Percentiles rank a stretch among this genome's conserved stretches.
These are phyloP conservation scores for Sphyrna mokarran DNA, from an alignment of 2,113 vertebrate genomes.

Conservation along the genomic window DNA sequence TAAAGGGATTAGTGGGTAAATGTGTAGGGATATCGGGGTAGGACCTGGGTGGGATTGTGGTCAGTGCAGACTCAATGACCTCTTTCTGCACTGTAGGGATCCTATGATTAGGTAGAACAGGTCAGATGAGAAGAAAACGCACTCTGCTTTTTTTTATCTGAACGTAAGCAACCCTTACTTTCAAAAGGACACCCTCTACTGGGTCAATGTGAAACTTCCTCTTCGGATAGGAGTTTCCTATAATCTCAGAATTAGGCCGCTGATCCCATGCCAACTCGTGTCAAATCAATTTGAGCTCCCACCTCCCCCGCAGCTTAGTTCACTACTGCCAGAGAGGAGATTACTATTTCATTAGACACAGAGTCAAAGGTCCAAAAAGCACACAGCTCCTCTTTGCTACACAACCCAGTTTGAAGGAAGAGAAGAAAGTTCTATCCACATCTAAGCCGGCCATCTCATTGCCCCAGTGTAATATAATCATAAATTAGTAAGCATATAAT, in stretches of 20 bases:
- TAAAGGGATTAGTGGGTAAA: too few species aligned
- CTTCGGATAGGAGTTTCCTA: not conserved
- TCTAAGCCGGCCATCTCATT: not conserved
- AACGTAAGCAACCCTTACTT: not conserved
- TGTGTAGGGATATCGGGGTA: too few species aligned
- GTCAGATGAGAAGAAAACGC: not conserved
- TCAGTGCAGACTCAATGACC: too few species aligned
- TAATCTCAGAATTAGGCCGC: not conserved
- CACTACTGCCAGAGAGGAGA: not conserved
- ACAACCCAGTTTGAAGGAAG: not conserved
- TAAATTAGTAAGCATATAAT: not conserved
- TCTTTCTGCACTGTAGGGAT: too few species aligned
- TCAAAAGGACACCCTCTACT: slow-evolving; percentile 1
- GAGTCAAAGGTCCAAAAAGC: not conserved
- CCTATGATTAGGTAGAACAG: not conserved
- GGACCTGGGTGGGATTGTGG: too few species aligned
- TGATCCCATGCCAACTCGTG: not conserved
- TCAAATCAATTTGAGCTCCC: not conserved
- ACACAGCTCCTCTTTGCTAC: not conserved
- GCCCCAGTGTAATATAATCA: not conserved
- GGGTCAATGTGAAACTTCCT: slow-evolving; percentile 10
- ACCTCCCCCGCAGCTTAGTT: not conserved
- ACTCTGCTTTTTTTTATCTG: not conserved
- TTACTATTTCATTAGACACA: not conserved
- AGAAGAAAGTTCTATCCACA: not conserved